Evolutionary conservation across 2,888 invertebrate genomes (phyloP).

Genomic region (Seira sanloemensis): DNA sequence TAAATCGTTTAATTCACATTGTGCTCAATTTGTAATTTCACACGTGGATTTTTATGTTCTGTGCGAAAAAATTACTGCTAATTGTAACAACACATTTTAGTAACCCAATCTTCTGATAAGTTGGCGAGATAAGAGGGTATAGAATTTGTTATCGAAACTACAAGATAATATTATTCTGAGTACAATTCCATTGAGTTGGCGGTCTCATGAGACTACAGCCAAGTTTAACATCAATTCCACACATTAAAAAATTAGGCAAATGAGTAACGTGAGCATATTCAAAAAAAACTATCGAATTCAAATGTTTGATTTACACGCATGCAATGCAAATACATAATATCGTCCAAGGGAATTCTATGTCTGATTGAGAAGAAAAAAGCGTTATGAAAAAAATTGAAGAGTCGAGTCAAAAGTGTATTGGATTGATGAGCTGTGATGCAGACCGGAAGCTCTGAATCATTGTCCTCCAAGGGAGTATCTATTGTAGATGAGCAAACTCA

Average conservation of each 20-base stretch:
- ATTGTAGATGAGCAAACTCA: not conserved
- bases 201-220: too few relatives aligned
- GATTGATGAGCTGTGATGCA: slow-evolving; percentile 55
- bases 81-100: not conserved
- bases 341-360: too few relatives aligned
- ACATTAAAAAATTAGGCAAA: too few relatives aligned
- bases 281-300: too few relatives aligned
- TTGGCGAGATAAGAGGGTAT: slow-evolving; percentile 52
- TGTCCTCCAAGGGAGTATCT: slow-evolving; percentile 50
- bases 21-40: not conserved
- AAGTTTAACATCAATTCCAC: too few relatives aligned
- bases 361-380: too few relatives aligned
- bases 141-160: not conserved
- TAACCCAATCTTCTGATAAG: slow-evolving; percentile 46
- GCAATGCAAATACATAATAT: too few relatives aligned
- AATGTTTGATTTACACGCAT: slow-evolving; percentile 24
- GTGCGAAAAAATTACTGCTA: not conserved
- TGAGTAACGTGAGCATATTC: too few relatives aligned
- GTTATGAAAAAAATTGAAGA: slow-evolving; percentile 16
- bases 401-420: slow-evolving; percentile 16
- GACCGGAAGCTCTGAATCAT: slow-evolving; percentile 64
- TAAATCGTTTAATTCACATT: not conserved
- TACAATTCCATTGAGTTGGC: too few relatives aligned
- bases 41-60: not conserved
- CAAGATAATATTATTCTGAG: too few relatives aligned